Evolutionary conservation across 2,797 vertebrate species (phyloP).

Genomic region (Oreonectes daqikongensis): DNA sequence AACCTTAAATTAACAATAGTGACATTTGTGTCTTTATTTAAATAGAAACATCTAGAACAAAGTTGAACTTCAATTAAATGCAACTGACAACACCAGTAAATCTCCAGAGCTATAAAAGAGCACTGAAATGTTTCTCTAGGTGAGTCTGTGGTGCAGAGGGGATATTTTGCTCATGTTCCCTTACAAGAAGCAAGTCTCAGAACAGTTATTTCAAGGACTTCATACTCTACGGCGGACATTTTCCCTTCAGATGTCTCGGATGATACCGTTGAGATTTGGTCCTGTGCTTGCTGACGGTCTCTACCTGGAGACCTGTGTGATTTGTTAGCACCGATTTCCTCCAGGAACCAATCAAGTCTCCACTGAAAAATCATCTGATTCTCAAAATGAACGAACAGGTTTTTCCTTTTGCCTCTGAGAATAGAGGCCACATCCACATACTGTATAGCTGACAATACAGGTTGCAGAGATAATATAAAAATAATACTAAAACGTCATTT

Average conservation of each 20-base stretch:
- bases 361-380: conserved; percentile 15
- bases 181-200: conserved; percentile 1
- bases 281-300: conserved; percentile 20
- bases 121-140: background rate
- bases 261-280: conserved; percentile 33
- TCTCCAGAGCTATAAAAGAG: background rate
- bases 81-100: background rate
- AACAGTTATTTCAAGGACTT: conserved; percentile 18
- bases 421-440: conserved; percentile 18
- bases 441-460: background rate
- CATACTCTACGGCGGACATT: conserved; percentile 13
- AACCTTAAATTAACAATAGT: too few species aligned
- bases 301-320: conserved; percentile 24
- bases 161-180: background rate
- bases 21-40: too few species aligned
- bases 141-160: conserved; percentile 5
- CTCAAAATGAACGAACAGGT: conserved; percentile 40
- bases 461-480: conserved; percentile 7
- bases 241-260: conserved; percentile 36
- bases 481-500: background rate
- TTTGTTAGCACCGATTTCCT: conserved; percentile 53
- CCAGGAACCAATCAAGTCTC: conserved; percentile 51
- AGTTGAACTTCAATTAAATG: background rate
- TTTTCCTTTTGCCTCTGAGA: background rate
- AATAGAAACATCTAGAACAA: background rate